Percentiles rank a stretch among this genome's conserved stretches.
phyloP scores from a whole-genome alignment of 37 sponge, comb jelly and placozoan species.

The Hexactinellida sp. region DNA sequence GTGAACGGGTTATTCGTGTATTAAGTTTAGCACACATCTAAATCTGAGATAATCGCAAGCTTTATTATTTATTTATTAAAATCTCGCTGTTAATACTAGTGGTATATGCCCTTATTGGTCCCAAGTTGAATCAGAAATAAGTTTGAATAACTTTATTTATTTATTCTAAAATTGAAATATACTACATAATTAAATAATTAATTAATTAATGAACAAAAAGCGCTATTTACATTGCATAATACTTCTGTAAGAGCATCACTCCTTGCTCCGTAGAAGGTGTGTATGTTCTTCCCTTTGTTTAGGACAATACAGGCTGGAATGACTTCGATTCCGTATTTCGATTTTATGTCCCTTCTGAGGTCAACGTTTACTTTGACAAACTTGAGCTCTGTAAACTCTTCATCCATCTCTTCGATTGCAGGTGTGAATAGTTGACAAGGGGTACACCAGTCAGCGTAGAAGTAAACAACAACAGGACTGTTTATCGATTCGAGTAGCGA shows the following conservation, averaged over 20 bases:
- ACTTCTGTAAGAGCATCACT: not conserved
- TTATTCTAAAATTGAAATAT: not conserved
- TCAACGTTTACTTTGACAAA: slow-evolving; percentile 2
- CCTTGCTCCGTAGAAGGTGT: slow-evolving; percentile 8
- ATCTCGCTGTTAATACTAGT: too few species aligned
- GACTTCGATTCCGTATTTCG: not conserved
- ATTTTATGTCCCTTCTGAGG: not conserved
- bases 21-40: too few species aligned
- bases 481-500: not conserved
- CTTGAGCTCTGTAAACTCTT: not conserved
- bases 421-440: not conserved
- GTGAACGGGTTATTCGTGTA: not conserved
- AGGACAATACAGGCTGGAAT: not conserved
- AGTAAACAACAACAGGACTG: not conserved
- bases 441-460: not conserved
- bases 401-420: not conserved
- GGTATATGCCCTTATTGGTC: too few species aligned
- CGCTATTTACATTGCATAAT: not conserved
- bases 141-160: not conserved
- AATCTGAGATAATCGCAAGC: not conserved
- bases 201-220: not conserved
- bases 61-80: not conserved
- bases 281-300: not conserved
- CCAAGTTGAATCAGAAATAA: too few species aligned
- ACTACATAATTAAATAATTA: not conserved